These are phyloP conservation scores for Nymphalis io DNA, from an alignment of 1,140 invertebrate genomes.

Conservation along the genomic window DNA sequence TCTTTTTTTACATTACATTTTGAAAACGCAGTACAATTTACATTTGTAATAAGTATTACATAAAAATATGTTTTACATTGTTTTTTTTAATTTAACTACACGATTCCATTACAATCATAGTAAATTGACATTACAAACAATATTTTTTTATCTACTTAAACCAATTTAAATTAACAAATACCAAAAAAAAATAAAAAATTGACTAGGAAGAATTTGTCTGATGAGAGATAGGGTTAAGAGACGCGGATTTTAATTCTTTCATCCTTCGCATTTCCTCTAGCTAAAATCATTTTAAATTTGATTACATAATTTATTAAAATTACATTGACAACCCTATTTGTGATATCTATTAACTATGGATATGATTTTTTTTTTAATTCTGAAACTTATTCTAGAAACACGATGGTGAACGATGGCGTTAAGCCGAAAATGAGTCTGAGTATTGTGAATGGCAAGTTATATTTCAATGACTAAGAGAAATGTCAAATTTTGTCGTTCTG, in stretches of 20 bases:
- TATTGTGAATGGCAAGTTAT: slow-evolving; percentile 13
- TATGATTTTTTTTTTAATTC: background rate
- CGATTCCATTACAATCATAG: background rate
- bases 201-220: slow-evolving; percentile 11
- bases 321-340: background rate
- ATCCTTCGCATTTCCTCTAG: no score
- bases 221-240: background rate
- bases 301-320: background rate
- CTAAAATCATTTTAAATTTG: background rate
- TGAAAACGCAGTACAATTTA: no score
- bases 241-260: no score
- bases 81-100: background rate
- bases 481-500: background rate
- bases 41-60: background rate
- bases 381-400: background rate
- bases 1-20: no score
- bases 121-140: slow-evolving; percentile 19
- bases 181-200: slow-evolving; percentile 7
- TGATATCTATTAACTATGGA: background rate
- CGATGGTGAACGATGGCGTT: slow-evolving; percentile 1
- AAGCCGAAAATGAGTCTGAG: background rate
- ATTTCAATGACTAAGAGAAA: background rate
- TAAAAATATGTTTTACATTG: no score
- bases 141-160: slow-evolving; percentile 10
- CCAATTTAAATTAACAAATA: background rate